Percentiles rank a stretch among this genome's conserved stretches.
phyloP scores from a whole-genome alignment of 2,888 invertebrate genomes.

The Coelogynopora nodosa region DNA sequence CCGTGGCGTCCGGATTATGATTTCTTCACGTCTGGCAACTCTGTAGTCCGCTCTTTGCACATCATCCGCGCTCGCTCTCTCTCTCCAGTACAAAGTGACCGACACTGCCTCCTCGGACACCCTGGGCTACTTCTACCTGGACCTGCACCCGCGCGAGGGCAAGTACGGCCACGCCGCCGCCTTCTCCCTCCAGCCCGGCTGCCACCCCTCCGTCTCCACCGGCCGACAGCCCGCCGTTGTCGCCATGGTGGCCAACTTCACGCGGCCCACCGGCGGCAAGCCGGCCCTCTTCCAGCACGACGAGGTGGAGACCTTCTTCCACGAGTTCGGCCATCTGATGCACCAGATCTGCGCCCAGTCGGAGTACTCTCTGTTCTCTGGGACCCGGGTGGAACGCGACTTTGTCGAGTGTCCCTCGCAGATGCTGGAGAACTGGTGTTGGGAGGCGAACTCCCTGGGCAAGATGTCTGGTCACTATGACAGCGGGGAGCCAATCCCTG shows the following conservation, averaged over 20 bases:
- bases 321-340: conserved; percentile 66
- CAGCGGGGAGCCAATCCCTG: conserved; percentile 59
- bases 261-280: conserved; percentile 60
- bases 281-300: conserved; percentile 64
- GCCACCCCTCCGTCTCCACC: neutral
- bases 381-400: conserved; percentile 62
- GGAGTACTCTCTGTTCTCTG: conserved; percentile 59
- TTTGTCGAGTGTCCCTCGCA: conserved; percentile 65
- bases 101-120: conserved; percentile 57
- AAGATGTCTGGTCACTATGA: conserved; percentile 64
- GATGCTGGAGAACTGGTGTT: conserved; percentile 66
- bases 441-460: conserved; percentile 62
- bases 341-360: conserved; percentile 63
- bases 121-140: conserved; percentile 64
- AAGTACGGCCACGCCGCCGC: conserved; percentile 65
- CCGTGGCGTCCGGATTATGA: too few species aligned
- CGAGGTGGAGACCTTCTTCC: conserved; percentile 65
- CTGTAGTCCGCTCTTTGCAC: too few species aligned
- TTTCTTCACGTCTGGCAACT: too few species aligned
- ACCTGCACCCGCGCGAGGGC: conserved; percentile 64
- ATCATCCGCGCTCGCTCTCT: neutral
- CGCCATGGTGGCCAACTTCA: conserved; percentile 65
- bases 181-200: conserved; percentile 61
- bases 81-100: conserved; percentile 60
- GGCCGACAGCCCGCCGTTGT: conserved; percentile 58